phyloP scores from a whole-genome alignment of 1,140 invertebrate species.

The Rhagoletis zephyria region DNA sequence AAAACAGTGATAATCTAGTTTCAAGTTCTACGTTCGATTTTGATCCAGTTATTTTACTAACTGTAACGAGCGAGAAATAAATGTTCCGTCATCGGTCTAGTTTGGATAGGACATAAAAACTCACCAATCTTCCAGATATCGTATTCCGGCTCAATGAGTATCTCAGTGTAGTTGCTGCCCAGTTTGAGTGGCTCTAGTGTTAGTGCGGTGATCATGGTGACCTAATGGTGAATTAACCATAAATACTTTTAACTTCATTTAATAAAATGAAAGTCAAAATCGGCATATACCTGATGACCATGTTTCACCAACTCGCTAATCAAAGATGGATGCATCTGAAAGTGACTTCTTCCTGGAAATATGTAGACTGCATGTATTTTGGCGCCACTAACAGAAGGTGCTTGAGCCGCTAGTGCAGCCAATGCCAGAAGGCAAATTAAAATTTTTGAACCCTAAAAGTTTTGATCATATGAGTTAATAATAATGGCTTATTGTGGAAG shows the following conservation, averaged over 20 bases:
- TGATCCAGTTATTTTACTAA: neutral
- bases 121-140: slow-evolving; percentile 68
- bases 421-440: neutral
- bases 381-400: neutral
- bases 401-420: neutral
- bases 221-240: slow-evolving; percentile 62
- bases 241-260: too few relatives aligned
- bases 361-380: slow-evolving; percentile 65
- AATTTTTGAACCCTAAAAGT: too few relatives aligned
- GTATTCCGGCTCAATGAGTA: slow-evolving; percentile 64
- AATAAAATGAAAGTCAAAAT: too few relatives aligned
- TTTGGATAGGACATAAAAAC: slow-evolving; percentile 42
- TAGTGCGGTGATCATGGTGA: slow-evolving; percentile 34
- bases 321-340: neutral
- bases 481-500: too few relatives aligned
- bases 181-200: too few relatives aligned
- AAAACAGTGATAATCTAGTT: neutral
- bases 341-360: slow-evolving; percentile 68
- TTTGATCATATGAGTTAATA: too few relatives aligned
- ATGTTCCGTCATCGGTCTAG: slow-evolving; percentile 65
- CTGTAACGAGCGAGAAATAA: neutral
- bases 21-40: neutral
- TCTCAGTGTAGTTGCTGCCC: too few relatives aligned
- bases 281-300: too few relatives aligned
- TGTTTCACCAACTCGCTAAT: too few relatives aligned